Conservation (phyloP, 2,113 vertebrate species). For the Vanacampus margaritifer region DNA sequence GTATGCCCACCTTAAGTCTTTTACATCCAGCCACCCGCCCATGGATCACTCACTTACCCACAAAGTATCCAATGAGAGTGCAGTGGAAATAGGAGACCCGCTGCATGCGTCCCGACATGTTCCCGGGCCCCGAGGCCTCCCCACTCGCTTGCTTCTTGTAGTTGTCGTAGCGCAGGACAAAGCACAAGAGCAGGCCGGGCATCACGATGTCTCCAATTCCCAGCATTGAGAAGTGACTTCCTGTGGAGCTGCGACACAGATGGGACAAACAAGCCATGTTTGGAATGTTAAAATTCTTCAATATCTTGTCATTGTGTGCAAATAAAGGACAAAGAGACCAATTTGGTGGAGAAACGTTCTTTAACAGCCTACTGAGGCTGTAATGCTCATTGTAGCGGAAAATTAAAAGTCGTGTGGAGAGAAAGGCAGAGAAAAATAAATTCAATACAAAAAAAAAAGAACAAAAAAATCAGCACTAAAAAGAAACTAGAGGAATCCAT, state of each 20-base stretch:
- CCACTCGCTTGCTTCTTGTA: slow-evolving; percentile 94
- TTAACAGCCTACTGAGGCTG: neutral
- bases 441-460: neutral
- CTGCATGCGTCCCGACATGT: slow-evolving; percentile 94
- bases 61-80: slow-evolving; percentile 98
- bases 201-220: slow-evolving; percentile 99
- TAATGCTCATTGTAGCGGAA: neutral
- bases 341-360: neutral
- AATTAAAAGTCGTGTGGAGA: neutral
- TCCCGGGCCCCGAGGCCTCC: slow-evolving; percentile 81
- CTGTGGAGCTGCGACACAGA: slow-evolving; percentile 80
- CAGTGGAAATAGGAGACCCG: slow-evolving; percentile 99
- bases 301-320: neutral
- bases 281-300: neutral
- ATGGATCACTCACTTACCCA: slow-evolving; percentile 79
- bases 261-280: neutral
- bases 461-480: neutral
- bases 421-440: neutral
- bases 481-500: neutral
- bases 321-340: neutral
- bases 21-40: neutral
- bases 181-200: slow-evolving; percentile 97
- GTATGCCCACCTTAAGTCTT: neutral
- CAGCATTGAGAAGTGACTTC: slow-evolving; percentile 99
- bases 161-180: slow-evolving; percentile 96